Base-by-base conservation (phyloP, 2,113 vertebrate species). In the Chascanopsetta lugubris region DNA sequence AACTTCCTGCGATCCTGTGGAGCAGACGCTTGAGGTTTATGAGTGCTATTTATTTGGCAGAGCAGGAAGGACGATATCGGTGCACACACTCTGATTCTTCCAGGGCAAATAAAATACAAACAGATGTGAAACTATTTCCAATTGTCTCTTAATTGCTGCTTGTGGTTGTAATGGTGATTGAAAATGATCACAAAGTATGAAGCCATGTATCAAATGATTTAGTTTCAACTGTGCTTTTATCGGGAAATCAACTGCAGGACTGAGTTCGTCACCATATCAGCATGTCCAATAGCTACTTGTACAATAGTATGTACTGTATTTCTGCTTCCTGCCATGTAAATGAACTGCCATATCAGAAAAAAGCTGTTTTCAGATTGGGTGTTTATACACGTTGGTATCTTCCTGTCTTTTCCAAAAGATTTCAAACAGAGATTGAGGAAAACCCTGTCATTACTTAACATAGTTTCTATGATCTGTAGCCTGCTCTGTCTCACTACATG, bases 11-110 rank as follows among this genome's bases (percentile, higher is more conserved):
- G 79, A 72, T 87, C 75, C 70, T 73, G 79, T 73, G 77, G 70
- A 68, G 84, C 87, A 83, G 87, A 87, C 70, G 80, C 65, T 63
- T 27, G 79, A 66, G 57, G 81, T 90, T 90, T 89, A 89, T 40
- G 83, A 84, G 65, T 18, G 65, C 77, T 78, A 38, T 83, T 90
- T 88, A 82, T 85, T 84, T 89, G 85, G 80, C 83, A 75, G 79
- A 64, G 75, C 2, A 45, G 72, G 62, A 79, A 79, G 4, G 53
- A 75, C 22, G 53, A 59, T 72, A 87, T 80, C 66, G 70, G 74
- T 72, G 48, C 74, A 60, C 65, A 63, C 62, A 59, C 65, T 76
- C 1, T 68, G 75, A 73, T 60, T 69, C 70, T 71, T 88, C 80
- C 76, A 79, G 87, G 67, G 24, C 83, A 79, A 87, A 88, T 83